phyloP scores from a whole-genome alignment of 2,797 vertebrate genomes.

The Girardinus metallicus region DNA sequence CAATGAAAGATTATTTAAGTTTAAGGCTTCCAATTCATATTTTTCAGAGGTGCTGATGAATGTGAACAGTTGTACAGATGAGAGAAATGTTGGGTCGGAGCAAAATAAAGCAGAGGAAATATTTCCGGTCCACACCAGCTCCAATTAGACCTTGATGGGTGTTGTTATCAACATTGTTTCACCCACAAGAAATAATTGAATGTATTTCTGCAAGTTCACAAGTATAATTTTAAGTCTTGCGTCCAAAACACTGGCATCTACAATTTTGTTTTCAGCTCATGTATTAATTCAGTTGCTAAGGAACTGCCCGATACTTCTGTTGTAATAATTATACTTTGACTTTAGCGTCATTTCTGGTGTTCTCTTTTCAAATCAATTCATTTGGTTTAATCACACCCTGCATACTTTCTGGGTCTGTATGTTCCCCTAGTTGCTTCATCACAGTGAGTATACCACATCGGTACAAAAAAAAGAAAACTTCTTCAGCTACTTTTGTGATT shows the following conservation, averaged over 20 bases:
- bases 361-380: conserved; percentile 37
- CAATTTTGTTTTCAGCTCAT: conserved; percentile 9
- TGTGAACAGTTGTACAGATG: neutral
- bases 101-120: neutral
- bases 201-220: conserved; percentile 13
- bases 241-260: conserved; percentile 12
- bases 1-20: neutral
- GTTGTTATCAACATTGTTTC: neutral
- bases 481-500: conserved; percentile 6
- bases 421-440: conserved; percentile 13
- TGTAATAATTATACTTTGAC: conserved; percentile 6
- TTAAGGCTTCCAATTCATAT: neutral
- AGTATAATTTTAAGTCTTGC: conserved; percentile 9
- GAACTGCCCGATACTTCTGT: conserved; percentile 6
- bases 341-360: conserved; percentile 23
- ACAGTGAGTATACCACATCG: conserved; percentile 17
- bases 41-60: neutral
- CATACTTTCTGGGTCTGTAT: conserved; percentile 4
- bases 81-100: neutral
- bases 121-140: neutral
- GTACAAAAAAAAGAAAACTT: neutral
- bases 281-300: conserved; percentile 24
- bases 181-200: neutral
- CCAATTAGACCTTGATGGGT: neutral
- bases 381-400: conserved; percentile 32